These are phyloP conservation scores for Australoheros scitulus DNA, from an alignment of 2,113 vertebrate species.

Conservation along the genomic window DNA sequence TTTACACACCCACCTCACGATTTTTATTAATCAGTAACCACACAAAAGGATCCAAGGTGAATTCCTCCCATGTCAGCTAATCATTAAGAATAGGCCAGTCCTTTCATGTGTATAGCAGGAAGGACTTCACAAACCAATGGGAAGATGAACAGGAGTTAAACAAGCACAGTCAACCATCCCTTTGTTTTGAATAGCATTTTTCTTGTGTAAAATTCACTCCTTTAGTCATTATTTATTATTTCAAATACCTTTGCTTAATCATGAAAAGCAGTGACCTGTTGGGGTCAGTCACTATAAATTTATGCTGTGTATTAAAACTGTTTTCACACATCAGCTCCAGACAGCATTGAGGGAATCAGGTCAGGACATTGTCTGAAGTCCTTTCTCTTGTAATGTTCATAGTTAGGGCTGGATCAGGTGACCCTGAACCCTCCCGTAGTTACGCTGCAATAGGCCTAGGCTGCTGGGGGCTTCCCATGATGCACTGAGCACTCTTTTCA, in stretches of 20 bases:
- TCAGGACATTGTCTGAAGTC: not conserved
- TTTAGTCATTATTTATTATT: not conserved
- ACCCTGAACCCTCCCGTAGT: too few relatives aligned
- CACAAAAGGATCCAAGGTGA: not conserved
- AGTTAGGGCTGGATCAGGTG: too few relatives aligned
- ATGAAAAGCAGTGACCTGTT: not conserved
- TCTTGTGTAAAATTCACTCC: not conserved
- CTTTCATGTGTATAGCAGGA: not conserved
- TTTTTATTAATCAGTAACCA: not conserved
- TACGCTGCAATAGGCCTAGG: too few relatives aligned
- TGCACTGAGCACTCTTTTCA: too few relatives aligned
- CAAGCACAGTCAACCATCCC: not conserved
- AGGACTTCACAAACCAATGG: not conserved
- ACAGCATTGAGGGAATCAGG: not conserved
- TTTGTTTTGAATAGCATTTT: not conserved
- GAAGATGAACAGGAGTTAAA: rapidly evolving
- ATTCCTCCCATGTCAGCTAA: not conserved
- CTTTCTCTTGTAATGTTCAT: not conserved
- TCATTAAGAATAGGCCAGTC: not conserved
- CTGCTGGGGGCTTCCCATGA: too few relatives aligned
- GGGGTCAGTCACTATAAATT: not conserved
- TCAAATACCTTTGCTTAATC: not conserved
- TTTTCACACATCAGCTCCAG: constrained; percentile 1
- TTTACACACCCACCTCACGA: not conserved
- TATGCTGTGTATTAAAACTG: not conserved